Percentiles rank a stretch among this genome's conserved stretches.
Conservation (phyloP, 2,888 invertebrate genomes). For the Caenorhabditis afra region DNA sequence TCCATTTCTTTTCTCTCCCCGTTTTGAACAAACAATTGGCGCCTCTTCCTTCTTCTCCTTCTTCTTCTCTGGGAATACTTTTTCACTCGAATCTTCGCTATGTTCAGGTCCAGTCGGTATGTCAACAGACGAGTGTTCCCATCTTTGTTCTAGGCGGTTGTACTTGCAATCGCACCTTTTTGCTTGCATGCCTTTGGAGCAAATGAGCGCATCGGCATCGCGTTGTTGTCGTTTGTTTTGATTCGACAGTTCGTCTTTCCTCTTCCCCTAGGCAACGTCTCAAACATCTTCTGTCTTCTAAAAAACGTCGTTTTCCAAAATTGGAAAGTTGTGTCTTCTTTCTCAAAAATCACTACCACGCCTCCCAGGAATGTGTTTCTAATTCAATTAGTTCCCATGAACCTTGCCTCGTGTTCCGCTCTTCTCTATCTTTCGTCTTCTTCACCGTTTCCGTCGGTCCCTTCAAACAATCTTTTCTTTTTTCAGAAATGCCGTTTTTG, state of each 20-base stretch:
- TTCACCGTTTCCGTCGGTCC: constrained; percentile 12
- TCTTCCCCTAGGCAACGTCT: not conserved
- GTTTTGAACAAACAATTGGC: constrained; percentile 57
- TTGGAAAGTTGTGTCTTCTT: constrained; percentile 10
- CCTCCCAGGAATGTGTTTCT: constrained; percentile 24
- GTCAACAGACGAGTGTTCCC: constrained; percentile 55
- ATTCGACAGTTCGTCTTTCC: not conserved
- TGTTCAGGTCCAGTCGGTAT: constrained; percentile 59
- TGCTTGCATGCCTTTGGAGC: constrained; percentile 6
- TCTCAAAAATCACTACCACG: constrained; percentile 37
- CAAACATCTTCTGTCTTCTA: constrained; percentile 44
- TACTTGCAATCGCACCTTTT: constrained; percentile 43
- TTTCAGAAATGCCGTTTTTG: constrained; percentile 64
- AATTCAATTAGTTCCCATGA: constrained; percentile 46
- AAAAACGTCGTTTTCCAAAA: constrained; percentile 15
- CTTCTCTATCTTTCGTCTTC: constrained; percentile 16
- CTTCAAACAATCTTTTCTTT: not conserved
- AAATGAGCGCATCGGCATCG: not conserved
- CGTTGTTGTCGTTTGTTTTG: constrained; percentile 16
- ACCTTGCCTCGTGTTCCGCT: constrained; percentile 36
- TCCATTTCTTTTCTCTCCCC: constrained; percentile 25
- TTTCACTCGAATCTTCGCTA: constrained; percentile 50
- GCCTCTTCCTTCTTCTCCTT: no score
- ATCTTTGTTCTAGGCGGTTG: constrained; percentile 55
- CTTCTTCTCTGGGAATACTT: constrained; percentile 24